Evolutionary conservation across 2,113 vertebrate species (phyloP).

Genomic region (Circaetus gallicus): DNA sequence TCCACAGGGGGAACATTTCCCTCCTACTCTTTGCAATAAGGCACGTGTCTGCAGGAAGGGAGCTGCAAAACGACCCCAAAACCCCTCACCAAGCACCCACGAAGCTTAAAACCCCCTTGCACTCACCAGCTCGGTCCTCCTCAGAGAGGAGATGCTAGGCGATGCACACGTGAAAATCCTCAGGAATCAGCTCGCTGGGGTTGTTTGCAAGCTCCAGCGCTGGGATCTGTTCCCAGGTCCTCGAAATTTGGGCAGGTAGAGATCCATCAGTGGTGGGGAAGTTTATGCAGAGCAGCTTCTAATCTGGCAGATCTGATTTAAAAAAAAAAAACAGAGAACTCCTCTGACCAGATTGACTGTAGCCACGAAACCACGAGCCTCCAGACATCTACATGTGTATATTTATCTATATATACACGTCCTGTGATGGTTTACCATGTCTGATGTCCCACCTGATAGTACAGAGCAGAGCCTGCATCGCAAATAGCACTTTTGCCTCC

Average conservation of each 20-base stretch:
- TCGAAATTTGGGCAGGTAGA: neutral
- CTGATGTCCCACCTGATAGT: neutral
- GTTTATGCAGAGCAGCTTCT: neutral
- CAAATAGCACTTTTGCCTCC: neutral
- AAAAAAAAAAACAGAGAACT: neutral
- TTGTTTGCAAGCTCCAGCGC: neutral
- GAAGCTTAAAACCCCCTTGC: neutral
- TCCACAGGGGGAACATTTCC: neutral
- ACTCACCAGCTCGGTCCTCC: neutral
- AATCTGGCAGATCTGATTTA: neutral
- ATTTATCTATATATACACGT: rapidly evolving
- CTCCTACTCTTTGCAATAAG: neutral
- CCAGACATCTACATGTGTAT: neutral
- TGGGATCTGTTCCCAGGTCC: neutral
- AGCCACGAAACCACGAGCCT: neutral
- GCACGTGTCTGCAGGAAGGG: neutral
- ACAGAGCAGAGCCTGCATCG: neutral
- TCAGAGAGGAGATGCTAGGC: neutral
- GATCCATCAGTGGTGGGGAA: neutral
- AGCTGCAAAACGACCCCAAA: neutral
- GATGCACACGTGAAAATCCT: neutral
- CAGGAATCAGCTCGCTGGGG: neutral
- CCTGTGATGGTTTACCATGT: neutral
- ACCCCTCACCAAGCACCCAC: neutral
- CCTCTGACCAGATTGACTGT: neutral